Evolutionary conservation across 2,113 vertebrate species (phyloP).

Genomic region (Lepisosteus oculatus): DNA sequence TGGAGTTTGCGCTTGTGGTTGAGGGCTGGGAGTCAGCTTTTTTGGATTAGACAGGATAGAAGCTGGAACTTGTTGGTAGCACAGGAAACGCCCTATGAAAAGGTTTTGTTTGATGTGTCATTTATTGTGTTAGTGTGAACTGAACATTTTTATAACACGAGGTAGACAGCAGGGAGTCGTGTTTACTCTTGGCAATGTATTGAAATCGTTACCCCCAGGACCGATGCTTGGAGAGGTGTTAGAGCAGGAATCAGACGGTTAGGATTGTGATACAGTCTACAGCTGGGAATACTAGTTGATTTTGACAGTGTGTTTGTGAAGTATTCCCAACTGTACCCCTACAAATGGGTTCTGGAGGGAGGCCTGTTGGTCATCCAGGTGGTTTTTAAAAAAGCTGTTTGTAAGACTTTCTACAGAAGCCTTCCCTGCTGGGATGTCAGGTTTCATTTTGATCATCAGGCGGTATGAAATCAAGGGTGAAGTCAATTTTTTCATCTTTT

Average conservation of each 20-base stretch:
- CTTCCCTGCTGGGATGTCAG: constrained; percentile 37
- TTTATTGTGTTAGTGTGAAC: constrained; percentile 26
- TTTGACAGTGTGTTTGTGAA: not conserved
- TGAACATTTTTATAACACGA: constrained; percentile 18
- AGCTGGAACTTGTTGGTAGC: constrained; percentile 46
- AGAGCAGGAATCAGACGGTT: not conserved
- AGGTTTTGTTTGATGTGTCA: not conserved
- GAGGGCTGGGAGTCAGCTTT: not conserved
- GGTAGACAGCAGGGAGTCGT: not conserved
- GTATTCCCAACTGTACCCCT: too few relatives aligned
- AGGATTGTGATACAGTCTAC: not conserved
- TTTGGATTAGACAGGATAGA: constrained; percentile 12
- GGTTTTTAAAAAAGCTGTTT: constrained; percentile 19
- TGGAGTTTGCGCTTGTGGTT: too few relatives aligned
- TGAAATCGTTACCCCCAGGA: not conserved
- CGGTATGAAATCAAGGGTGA: constrained; percentile 15
- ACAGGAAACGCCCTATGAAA: constrained; percentile 33
- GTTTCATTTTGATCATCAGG: constrained; percentile 31
- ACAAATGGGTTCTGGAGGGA: constrained; percentile 1
- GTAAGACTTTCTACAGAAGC: constrained; percentile 5
- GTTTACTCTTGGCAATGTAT: not conserved
- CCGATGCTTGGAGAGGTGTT: not conserved
- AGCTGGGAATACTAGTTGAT: not conserved
- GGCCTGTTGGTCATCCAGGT: constrained; percentile 22
- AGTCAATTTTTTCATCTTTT: not conserved